A percentile compares a stretch with the other conserved stretches of the same genome.
phyloP scores from a whole-genome alignment of 2,888 invertebrate genomes.

The Neocrepidodera transversa region DNA sequence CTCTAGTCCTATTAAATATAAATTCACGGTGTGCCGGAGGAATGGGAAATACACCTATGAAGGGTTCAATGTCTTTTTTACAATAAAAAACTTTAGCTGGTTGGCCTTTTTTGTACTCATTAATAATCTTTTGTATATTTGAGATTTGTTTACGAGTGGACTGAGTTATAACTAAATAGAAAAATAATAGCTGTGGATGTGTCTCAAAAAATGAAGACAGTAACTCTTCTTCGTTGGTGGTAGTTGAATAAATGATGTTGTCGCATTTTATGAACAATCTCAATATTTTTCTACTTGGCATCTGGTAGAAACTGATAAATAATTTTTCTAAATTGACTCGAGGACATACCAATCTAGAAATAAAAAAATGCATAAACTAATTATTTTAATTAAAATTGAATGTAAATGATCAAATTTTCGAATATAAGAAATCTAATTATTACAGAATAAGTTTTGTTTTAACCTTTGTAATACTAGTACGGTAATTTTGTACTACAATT shows the following conservation, averaged over 20 bases:
- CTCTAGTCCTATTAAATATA: conserved; percentile 24
- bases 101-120: conserved; percentile 21
- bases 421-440: no score
- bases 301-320: conserved; percentile 15
- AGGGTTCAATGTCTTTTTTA: conserved; percentile 14
- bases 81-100: conserved; percentile 29
- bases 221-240: background rate
- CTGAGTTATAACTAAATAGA: conserved; percentile 17
- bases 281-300: conserved; percentile 20
- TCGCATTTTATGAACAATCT: conserved; percentile 32
- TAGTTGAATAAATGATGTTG: conserved; percentile 1
- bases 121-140: conserved; percentile 24
- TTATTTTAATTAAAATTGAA: no score
- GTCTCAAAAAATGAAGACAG: conserved; percentile 22
- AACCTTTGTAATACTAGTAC: no score
- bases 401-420: no score
- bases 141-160: conserved; percentile 20
- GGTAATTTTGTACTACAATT: no score
- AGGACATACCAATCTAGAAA: conserved; percentile 28
- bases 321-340: conserved; percentile 24
- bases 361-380: no score
- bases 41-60: conserved; percentile 23
- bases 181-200: conserved; percentile 30
- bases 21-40: conserved; percentile 33
- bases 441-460: no score